These are phyloP conservation scores for Chlamydotis undulata DNA, from an alignment of 2,113 vertebrate genomes.

Conservation along the genomic window DNA sequence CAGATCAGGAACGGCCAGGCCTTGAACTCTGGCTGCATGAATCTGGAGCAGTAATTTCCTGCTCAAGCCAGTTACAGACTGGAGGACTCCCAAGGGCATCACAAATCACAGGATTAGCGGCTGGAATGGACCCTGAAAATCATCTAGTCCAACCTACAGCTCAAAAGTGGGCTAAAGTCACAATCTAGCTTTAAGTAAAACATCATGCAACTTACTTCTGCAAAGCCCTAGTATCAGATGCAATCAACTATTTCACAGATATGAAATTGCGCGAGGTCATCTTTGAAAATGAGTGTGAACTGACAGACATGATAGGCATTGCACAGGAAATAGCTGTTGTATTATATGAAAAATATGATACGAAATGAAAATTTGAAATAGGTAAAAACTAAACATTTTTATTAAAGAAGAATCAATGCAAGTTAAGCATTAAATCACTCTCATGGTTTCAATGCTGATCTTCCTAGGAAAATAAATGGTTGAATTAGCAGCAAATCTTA, in stretches of 20 bases:
- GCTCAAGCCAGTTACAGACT: background rate
- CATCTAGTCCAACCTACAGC: background rate
- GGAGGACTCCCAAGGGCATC: background rate
- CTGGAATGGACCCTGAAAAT: background rate
- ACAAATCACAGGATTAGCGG: background rate
- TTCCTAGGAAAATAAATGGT: background rate
- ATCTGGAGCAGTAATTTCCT: background rate
- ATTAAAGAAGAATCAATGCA: background rate
- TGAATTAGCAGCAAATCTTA: background rate
- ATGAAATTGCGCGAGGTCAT: background rate
- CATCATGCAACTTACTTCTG: background rate
- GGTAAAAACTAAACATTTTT: background rate
- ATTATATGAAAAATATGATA: background rate
- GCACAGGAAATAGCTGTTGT: background rate
- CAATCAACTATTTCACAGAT: background rate
- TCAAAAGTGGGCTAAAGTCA: background rate
- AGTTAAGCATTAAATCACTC: background rate
- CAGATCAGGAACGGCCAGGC: background rate
- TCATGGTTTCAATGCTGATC: background rate
- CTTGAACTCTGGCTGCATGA: background rate
- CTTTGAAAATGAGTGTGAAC: background rate
- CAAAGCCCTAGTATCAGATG: background rate
- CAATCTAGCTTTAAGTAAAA: background rate
- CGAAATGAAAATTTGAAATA: background rate
- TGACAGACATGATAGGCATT: accelerated